phyloP scores from a whole-genome alignment of 2,797 vertebrate genomes.

The Sciurus carolinensis region DNA sequence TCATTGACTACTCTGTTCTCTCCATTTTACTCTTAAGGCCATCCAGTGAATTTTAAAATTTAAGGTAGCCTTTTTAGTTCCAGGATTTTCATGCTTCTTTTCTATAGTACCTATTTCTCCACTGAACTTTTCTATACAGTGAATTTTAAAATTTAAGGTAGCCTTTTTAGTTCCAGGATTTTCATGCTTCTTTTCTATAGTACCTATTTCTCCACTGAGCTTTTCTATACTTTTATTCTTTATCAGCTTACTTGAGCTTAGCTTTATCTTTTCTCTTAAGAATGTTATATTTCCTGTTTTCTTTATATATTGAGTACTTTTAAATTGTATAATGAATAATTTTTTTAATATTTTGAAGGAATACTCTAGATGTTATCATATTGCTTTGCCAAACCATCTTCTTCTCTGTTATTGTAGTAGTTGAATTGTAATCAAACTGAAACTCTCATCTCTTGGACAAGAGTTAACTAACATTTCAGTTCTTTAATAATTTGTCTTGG shows the following conservation, averaged over 20 bases:
- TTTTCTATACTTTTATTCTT: background rate
- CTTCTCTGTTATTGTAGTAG: background rate
- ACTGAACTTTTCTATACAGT: background rate
- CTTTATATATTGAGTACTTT: background rate
- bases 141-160: slow-evolving; percentile 23
- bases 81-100: slow-evolving; percentile 8
- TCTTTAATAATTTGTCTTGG: background rate
- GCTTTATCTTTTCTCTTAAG: background rate
- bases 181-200: background rate
- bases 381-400: slow-evolving; percentile 2
- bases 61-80: background rate
- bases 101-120: background rate
- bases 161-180: background rate
- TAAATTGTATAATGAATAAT: background rate
- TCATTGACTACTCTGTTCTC: background rate
- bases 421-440: background rate
- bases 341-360: background rate
- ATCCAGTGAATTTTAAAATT: background rate
- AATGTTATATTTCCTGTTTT: background rate
- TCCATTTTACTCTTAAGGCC: background rate
- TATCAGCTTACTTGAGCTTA: background rate
- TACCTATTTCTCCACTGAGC: background rate
- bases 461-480: background rate
- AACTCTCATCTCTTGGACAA: background rate
- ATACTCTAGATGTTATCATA: background rate